Percentiles rank a stretch among this genome's conserved stretches.
These are phyloP conservation scores for Ichneumon xanthorius DNA, from an alignment of 2,888 invertebrate genomes.

Conservation along the genomic window DNA sequence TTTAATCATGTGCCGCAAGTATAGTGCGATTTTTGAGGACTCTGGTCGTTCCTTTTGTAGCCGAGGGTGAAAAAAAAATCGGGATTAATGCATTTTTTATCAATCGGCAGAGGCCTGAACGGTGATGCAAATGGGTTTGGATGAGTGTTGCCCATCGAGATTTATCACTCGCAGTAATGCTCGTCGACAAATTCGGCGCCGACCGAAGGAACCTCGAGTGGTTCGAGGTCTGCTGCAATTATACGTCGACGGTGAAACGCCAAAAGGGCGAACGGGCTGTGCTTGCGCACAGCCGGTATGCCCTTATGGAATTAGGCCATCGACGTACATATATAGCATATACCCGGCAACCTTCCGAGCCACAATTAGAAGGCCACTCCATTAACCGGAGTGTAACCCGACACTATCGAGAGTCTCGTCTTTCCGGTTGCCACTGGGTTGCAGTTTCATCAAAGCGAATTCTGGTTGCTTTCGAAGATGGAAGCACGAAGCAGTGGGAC, in stretches of 20 bases:
- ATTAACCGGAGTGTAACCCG: conserved; percentile 68
- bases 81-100: neutral
- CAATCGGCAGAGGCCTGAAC: neutral
- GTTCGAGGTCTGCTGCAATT: neutral
- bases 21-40: conserved; percentile 6
- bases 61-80: neutral
- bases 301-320: no score
- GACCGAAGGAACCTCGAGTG: neutral
- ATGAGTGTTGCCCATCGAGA: neutral
- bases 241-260: no score
- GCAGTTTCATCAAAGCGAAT: conserved; percentile 28
- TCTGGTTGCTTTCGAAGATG: neutral
- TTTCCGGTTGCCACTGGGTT: conserved; percentile 49
- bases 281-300: no score
- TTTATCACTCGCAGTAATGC: conserved; percentile 9
- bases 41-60: neutral
- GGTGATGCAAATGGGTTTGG: neutral
- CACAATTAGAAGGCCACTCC: conserved; percentile 65
- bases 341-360: conserved; percentile 14
- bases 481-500: neutral
- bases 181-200: neutral
- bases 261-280: no score
- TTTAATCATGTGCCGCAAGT: neutral
- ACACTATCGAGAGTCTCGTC: conserved; percentile 46
- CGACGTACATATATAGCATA: neutral